Evolutionary conservation across 2,888 invertebrate genomes (phyloP), one percentile per base, ranked within the genome.

Genomic region (Operophtera brumata): DNA sequence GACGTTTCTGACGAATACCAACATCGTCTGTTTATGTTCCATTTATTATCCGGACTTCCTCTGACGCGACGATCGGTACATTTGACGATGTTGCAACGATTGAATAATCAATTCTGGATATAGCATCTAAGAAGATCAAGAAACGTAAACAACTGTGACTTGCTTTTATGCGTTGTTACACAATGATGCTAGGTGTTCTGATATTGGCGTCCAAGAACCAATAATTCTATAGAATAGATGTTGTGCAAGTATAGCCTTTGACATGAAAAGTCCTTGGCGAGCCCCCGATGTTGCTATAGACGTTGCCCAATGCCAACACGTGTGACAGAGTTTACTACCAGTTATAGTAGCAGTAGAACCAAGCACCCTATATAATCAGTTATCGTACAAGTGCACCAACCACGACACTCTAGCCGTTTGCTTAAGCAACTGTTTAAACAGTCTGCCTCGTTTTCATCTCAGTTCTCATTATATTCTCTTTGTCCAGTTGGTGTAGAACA

Each of bases 1-100:
- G n/a, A n/a, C n/a, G 20, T 30, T 10, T 30, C 8, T 62, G 55
- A 61, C 32, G 49, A 57, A 52, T 59, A 46, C 51, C 57, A 54
- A 56, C 55, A 30, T 54, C 37, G 46, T 41, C 45, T 70, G 67
- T 71, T 72, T 67, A 67, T 66, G 71, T 64, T 50, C 69, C 62
- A 72, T 64, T 69, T 70, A 57, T 44, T 52, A 66, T 57, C 56
- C 54, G 55, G 54, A 56, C 57, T 65, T 54, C 56, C 52, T 54
- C 54, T 46, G 49, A 53, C 3, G 9, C 20, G 46, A 56, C 2
- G 56, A 40, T 52, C 43, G 43, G 28, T 47, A 46, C 41, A 26
- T n/a, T 20, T 49, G 13, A 42, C 49, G 51, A 47, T 54, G 58
- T 46, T 50, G 56, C 54, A 57, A 61, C 26, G 40, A 32, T n/a